Conservation (phyloP, 2,888 invertebrate species). For the Ctenicera cuprea region DNA sequence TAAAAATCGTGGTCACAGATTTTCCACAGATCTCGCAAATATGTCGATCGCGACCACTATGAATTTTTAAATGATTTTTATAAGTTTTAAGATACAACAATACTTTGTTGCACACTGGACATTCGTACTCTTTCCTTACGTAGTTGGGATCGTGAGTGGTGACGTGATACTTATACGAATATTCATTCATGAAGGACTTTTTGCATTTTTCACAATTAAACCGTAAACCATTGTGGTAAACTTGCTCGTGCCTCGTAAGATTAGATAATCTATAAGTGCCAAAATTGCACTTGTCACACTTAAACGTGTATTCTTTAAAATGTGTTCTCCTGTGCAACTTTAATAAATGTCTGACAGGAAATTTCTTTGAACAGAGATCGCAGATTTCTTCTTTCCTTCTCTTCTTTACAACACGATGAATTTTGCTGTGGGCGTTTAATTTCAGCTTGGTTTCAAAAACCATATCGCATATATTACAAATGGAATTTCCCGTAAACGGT, state of each 20-base stretch:
- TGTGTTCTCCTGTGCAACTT: slow-evolving; percentile 54
- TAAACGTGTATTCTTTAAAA: slow-evolving; percentile 55
- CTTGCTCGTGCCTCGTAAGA: slow-evolving; percentile 57
- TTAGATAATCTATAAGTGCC: slow-evolving; percentile 60
- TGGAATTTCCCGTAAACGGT: neutral
- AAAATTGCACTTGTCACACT: slow-evolving; percentile 64
- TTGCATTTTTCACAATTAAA: slow-evolving; percentile 67
- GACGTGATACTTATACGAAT: slow-evolving; percentile 46
- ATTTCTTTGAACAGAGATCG: slow-evolving; percentile 47
- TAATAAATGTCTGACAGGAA: slow-evolving; percentile 52
- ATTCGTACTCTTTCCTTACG: slow-evolving; percentile 47
- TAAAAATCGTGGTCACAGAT: slow-evolving; percentile 69
- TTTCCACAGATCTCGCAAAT: slow-evolving; percentile 75
- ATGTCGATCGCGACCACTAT: slow-evolving; percentile 43
- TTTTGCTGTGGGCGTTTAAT: neutral
- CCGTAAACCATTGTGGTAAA: slow-evolving; percentile 40
- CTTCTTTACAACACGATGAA: neutral
- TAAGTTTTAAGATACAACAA: slow-evolving; percentile 25
- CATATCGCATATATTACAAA: slow-evolving; percentile 12
- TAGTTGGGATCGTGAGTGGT: slow-evolving; percentile 53
- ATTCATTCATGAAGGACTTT: slow-evolving; percentile 71
- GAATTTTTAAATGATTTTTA: slow-evolving; percentile 48
- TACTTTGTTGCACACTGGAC: slow-evolving; percentile 48
- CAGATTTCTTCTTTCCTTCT: slow-evolving; percentile 25
- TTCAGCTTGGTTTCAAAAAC: neutral